phyloP scores from a whole-genome alignment of 2,113 vertebrate genomes.

The Amphilophus citrinellus region DNA sequence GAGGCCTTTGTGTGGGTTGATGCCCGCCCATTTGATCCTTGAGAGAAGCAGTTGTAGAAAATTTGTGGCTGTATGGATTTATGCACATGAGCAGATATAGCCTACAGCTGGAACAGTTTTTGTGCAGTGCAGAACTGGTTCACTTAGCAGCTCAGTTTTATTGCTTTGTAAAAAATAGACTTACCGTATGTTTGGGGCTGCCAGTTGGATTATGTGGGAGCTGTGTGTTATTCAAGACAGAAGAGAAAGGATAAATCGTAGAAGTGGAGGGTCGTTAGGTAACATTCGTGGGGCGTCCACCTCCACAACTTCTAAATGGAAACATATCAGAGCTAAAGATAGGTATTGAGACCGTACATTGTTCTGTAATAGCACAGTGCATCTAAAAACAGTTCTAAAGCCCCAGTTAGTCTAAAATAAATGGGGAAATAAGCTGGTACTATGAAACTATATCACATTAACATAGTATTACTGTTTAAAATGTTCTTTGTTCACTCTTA shows the following conservation, averaged over 20 bases:
- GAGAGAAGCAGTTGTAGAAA: neutral
- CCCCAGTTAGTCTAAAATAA: neutral
- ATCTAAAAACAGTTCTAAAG: neutral
- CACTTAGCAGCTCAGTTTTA: conserved; percentile 7
- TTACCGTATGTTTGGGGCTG: conserved; percentile 16
- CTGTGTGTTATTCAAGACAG: neutral
- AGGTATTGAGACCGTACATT: neutral
- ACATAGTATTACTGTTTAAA: neutral
- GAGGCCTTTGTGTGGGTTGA: no score
- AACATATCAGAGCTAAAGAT: neutral
- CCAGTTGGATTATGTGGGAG: conserved; percentile 26
- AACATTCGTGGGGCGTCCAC: neutral
- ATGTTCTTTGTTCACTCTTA: neutral
- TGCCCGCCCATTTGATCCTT: neutral
- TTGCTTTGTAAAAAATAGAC: conserved; percentile 22
- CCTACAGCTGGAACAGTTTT: conserved; percentile 31
- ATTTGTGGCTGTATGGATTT: neutral
- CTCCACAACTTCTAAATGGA: neutral
- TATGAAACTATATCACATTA: neutral
- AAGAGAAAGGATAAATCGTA: neutral
- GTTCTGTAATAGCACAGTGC: neutral
- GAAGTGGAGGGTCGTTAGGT: neutral
- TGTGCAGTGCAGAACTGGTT: conserved; percentile 18
- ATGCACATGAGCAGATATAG: neutral
- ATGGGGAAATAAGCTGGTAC: neutral